Evolutionary conservation across 1,140 invertebrate species (phyloP), one percentile per base, ranked within the genome.

Genomic region (Caenorhabditis tropicalis): DNA sequence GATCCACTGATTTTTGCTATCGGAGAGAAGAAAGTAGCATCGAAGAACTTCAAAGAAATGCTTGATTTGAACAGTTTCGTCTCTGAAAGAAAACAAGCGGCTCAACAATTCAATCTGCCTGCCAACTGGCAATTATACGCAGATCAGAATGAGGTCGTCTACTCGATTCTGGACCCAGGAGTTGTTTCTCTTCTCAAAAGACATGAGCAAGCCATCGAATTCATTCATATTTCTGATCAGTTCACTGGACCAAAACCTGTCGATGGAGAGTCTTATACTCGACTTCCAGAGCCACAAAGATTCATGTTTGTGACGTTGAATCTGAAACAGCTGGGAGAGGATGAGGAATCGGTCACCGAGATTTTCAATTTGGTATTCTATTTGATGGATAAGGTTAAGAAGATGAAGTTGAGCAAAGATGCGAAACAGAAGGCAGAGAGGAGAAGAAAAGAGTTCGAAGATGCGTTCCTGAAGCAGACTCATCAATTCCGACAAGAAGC

Each of bases 211-310:
- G 93, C 94, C 89, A 94, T 99, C 88, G 97, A 99, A 91, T 99
- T 95, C 92, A 95, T 99, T 91, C 97, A 99, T 92, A 94, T 99
- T 89, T 98, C 96, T 82, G 98, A 99, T 92, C 95, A 98, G 91
- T 99, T 94, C 92, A 82, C 79, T 27, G 92, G 97, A 53, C 93
- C 94, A 7, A 96, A 97, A 92, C 94, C 95, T 90, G 94, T 95
- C 90, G 96, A 98, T 80, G 94, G 94, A 46, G 90, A 91, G 49
- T 92, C 91, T 70, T 90, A 93, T 31, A 92, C 92, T 0, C 94
- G 94, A 88, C 90, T 94, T 82, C 94, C 94, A 19, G 94, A 95
- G 85, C 94, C 94, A 0, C 95, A 95, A 91, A 94, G 94, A 89
- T 94, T 96, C 85, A 91, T 98, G 81, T 92, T 96, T 82, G 95